These are phyloP conservation scores for Hemibagrus guttatus DNA, from an alignment of 2,797 vertebrate species.

Conservation along the genomic window DNA sequence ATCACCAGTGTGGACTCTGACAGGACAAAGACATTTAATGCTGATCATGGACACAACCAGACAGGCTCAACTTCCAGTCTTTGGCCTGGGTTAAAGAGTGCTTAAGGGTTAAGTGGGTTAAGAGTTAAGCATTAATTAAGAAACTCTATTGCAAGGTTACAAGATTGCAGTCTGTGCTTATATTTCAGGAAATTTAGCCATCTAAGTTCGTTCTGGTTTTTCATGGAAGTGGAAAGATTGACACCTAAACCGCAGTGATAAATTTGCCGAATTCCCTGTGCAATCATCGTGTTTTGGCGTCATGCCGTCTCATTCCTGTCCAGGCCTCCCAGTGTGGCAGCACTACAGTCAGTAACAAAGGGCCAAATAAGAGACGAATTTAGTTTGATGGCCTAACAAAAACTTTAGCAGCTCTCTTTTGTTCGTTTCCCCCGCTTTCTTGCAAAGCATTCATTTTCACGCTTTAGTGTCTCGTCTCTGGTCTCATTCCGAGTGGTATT, in stretches of 20 bases:
- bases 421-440: background rate
- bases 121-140: background rate
- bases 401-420: background rate
- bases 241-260: background rate
- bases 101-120: no score
- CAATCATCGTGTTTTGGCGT: background rate
- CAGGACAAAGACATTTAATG: no score
- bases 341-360: background rate
- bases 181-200: background rate
- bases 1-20: no score
- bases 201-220: background rate
- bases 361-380: background rate
- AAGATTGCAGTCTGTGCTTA: background rate
- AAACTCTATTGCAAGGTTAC: background rate
- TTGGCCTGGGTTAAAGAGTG: no score
- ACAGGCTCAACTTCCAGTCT: no score
- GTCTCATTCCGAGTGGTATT: constrained; percentile 40
- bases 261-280: no score
- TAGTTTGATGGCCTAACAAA: background rate
- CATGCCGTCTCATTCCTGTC: background rate
- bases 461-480: constrained; percentile 25
- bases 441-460: constrained; percentile 31
- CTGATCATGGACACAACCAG: no score
- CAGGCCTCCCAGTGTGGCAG: background rate
- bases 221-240: background rate